Evolutionary conservation across 2,888 invertebrate species (phyloP).

Genomic region (Scaptomyza caliginosa): DNA sequence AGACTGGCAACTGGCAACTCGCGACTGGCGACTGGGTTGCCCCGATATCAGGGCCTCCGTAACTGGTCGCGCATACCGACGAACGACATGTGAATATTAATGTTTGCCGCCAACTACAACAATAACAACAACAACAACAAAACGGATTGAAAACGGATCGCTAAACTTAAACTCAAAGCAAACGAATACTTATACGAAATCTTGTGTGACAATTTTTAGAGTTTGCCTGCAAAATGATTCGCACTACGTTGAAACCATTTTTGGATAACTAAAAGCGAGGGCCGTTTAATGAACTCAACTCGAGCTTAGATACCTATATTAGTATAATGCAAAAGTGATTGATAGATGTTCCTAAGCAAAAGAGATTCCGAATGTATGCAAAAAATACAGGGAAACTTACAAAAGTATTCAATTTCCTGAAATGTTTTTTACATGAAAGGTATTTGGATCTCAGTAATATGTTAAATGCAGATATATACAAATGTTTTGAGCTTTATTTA

Average conservation of each 20-base stretch:
- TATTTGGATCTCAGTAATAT: too few relatives aligned
- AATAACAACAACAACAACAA: constrained; percentile 21
- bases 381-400: too few relatives aligned
- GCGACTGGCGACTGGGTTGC: constrained; percentile 20
- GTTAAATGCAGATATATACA: too few relatives aligned
- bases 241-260: constrained; percentile 11
- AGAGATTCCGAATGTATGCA: too few relatives aligned
- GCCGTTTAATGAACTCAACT: neutral
- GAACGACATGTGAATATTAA: constrained; percentile 82
- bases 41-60: constrained; percentile 6
- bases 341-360: too few relatives aligned
- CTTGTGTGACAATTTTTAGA: constrained; percentile 67
- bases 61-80: constrained; percentile 61
- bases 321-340: neutral
- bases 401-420: too few relatives aligned
- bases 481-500: too few relatives aligned
- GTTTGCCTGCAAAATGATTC: constrained; percentile 36
- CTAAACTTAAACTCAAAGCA: constrained; percentile 11
- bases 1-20: constrained; percentile 19
- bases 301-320: neutral
- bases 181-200: constrained; percentile 26
- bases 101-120: constrained; percentile 59
- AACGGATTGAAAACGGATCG: constrained; percentile 49
- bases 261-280: constrained; percentile 3
- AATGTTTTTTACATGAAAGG: too few relatives aligned